Conservation (phyloP, 2,797 vertebrate species). For the Poecilia gillii region DNA sequence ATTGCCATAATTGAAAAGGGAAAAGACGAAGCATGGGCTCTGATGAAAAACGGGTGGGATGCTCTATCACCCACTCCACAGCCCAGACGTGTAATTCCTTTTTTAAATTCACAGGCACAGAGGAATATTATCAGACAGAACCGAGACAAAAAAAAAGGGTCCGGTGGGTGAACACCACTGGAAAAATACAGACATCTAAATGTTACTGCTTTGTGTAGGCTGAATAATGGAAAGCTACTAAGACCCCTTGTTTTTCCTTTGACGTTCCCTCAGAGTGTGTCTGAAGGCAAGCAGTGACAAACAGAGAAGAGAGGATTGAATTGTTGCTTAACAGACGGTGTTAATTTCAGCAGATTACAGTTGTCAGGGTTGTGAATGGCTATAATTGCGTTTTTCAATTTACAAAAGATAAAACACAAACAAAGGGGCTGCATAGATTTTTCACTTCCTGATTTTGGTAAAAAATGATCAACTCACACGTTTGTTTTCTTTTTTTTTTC, state of each 20-base stretch:
- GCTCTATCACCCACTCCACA: constrained; percentile 35
- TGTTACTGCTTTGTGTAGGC: constrained; percentile 20
- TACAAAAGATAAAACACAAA: not conserved
- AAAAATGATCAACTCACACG: not conserved
- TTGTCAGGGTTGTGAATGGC: constrained; percentile 5
- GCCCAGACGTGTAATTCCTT: constrained; percentile 51
- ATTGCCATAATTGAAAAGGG: constrained; percentile 44
- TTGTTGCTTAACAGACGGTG: constrained; percentile 5
- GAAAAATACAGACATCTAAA: constrained; percentile 37
- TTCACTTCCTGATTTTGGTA: not conserved
- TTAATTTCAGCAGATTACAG: constrained; percentile 11
- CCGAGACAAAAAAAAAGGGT: constrained; percentile 30
- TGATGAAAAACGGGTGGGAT: constrained; percentile 43
- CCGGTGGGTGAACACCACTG: constrained; percentile 19
- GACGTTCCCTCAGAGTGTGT: constrained; percentile 11
- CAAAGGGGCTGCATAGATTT: not conserved
- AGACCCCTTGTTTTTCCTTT: constrained; percentile 32
- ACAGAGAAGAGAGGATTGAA: constrained; percentile 19
- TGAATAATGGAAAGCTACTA: constrained; percentile 37
- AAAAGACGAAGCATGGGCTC: constrained; percentile 42
- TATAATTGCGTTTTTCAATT: constrained; percentile 6
- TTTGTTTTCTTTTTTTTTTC: not conserved
- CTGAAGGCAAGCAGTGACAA: constrained; percentile 9
- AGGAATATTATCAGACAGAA: constrained; percentile 48
- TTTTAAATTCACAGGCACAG: constrained; percentile 57